Conservation (phyloP, 1,140 invertebrate species). For the Nasonia giraulti region DNA sequence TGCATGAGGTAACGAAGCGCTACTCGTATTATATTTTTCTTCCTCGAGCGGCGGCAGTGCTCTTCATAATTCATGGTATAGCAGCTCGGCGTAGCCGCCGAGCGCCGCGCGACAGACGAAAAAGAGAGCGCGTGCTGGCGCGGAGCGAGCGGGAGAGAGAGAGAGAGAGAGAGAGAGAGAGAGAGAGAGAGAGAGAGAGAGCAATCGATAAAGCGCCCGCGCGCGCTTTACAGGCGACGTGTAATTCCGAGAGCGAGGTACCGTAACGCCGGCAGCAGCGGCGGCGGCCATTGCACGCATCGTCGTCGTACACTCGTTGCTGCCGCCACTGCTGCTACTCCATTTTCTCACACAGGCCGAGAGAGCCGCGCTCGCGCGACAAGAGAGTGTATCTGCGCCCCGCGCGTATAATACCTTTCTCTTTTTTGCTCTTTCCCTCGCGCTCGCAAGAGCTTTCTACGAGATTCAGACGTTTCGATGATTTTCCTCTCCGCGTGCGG, state of each 20-base stretch:
- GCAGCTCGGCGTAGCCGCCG: neutral
- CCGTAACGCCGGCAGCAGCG: neutral
- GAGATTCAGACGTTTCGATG: neutral
- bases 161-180: conserved; percentile 13
- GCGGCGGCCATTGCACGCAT: neutral
- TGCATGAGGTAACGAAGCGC: neutral
- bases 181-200: neutral
- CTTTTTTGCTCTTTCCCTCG: conserved; percentile 15
- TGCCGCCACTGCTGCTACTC: conserved; percentile 1
- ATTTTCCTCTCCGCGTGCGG: neutral
- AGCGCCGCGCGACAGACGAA: neutral
- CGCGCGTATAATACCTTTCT: neutral
- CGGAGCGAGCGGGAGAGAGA: neutral
- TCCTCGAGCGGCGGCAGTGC: neutral
- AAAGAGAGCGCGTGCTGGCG: neutral
- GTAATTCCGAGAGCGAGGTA: conserved; percentile 24
- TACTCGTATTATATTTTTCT: conserved; percentile 5
- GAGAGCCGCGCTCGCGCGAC: no score
- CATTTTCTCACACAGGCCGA: conserved; percentile 31
- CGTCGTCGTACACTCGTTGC: neutral
- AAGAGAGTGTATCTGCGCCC: neutral
- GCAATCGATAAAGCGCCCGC: neutral
- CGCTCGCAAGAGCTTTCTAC: neutral
- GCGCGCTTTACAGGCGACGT: conserved; percentile 10
- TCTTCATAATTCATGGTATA: conserved; percentile 4